phyloP scores from a whole-genome alignment of 2,888 invertebrate species.

The Pachymerium ferrugineum region DNA sequence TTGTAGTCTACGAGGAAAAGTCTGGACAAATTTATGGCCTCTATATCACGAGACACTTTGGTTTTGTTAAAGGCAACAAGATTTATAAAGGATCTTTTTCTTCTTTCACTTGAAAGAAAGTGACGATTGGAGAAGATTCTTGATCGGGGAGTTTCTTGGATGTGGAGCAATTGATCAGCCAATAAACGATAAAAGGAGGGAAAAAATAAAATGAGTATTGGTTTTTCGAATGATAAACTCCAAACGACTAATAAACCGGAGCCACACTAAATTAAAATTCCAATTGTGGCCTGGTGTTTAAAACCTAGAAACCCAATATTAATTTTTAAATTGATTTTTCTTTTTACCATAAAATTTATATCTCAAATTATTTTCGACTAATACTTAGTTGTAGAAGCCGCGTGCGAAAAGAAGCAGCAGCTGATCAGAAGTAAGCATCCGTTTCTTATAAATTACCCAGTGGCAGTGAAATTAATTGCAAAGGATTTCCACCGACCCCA shows the following conservation, averaged over 20 bases:
- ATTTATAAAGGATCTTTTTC: slow-evolving; percentile 27
- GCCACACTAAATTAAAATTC: slow-evolving; percentile 9
- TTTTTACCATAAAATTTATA: too few relatives aligned
- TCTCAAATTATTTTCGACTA: neutral
- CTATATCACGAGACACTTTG: slow-evolving; percentile 19
- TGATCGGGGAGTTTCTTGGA: neutral
- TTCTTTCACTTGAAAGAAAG: slow-evolving; percentile 19
- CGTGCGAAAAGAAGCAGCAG: slow-evolving; percentile 12
- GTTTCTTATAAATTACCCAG: slow-evolving; percentile 31
- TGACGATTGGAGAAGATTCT: slow-evolving; percentile 19
- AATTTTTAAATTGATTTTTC: too few relatives aligned
- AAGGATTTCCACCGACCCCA: slow-evolving; percentile 13
- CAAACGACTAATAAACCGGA: neutral
- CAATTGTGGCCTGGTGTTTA: slow-evolving; percentile 2
- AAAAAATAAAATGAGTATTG: neutral
- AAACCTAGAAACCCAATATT: neutral
- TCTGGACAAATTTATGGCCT: slow-evolving; percentile 19
- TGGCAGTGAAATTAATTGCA: slow-evolving; percentile 31
- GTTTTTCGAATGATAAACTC: neutral
- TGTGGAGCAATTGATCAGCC: neutral
- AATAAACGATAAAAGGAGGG: neutral
- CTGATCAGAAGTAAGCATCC: slow-evolving; percentile 20
- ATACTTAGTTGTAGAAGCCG: neutral
- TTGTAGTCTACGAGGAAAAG: neutral
- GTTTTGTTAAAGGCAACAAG: slow-evolving; percentile 27